Percentiles rank a stretch among this genome's conserved stretches.
Evolutionary conservation across 1,140 invertebrate genomes (phyloP).

Genomic region (Aphidius gifuensis): DNA sequence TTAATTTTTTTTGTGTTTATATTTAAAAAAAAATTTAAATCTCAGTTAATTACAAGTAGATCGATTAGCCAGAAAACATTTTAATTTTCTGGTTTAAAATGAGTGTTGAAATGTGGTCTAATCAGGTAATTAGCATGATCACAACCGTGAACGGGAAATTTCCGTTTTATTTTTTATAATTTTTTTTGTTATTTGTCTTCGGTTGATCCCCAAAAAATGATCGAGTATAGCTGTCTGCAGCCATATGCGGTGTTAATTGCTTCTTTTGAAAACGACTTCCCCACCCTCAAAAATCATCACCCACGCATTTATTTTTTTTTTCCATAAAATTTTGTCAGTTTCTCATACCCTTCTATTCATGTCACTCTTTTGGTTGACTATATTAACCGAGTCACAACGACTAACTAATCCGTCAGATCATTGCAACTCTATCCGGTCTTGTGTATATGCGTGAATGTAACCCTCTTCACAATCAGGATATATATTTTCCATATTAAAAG

Average conservation of each 20-base stretch:
- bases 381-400: constrained; percentile 17
- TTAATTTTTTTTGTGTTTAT: too few relatives aligned
- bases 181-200: too few relatives aligned
- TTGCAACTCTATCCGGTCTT: constrained; percentile 27
- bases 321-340: background rate
- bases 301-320: constrained; percentile 19
- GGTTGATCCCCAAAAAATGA: constrained; percentile 28
- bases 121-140: constrained; percentile 15
- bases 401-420: constrained; percentile 35
- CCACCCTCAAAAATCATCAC: constrained; percentile 15
- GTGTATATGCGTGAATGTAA: constrained; percentile 6
- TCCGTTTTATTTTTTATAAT: constrained; percentile 18
- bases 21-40: background rate
- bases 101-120: constrained; percentile 10
- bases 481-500: constrained; percentile 12
- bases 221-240: constrained; percentile 35
- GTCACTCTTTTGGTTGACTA: background rate
- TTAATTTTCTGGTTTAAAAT: constrained; percentile 11
- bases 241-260: constrained; percentile 44
- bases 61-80: constrained; percentile 14
- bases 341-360: background rate
- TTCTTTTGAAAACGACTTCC: constrained; percentile 19
- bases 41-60: constrained; percentile 1
- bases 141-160: constrained; percentile 38
- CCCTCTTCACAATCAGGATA: background rate